Base-by-base conservation (phyloP, 1,140 invertebrate genomes). In the Bombus haemorrhoidalis region DNA sequence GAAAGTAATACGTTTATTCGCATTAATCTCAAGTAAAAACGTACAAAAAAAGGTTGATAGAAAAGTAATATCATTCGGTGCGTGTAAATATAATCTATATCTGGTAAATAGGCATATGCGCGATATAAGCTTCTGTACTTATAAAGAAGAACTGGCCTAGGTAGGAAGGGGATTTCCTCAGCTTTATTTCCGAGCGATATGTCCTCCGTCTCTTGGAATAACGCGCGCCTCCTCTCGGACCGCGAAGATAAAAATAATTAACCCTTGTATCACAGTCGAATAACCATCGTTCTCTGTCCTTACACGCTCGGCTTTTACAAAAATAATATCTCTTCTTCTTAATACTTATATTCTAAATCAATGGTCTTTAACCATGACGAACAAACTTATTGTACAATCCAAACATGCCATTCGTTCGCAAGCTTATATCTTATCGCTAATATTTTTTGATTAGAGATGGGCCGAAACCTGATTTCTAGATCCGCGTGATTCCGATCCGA, bases 181-280 rank as follows among this genome's bases (percentile, higher is more conserved):
- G 71, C 64, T 69, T 66, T 68, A 15, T 47, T 39, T 39, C 43
- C 32, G 22, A 79, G 73, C 53, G 59, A 83, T 10, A 76, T 66
- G n/a, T 72, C 25, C 62, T 79, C 13, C 82, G 66, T 68, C 25
- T 76, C 43, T 64, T 71, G 37, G 47, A 59, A 47, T 41, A 74
- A 83, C 75, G 66, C n/a, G 34, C 77, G 47, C 43, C n/a, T 80
- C 39, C 41, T 82, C 66, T 79, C 43, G 28, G 41, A 64, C 32
- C 53, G 71, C 64, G 57, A 72, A 73, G 57, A 68, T 64, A 32
- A 81, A 57, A 69, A 71, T 72, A 83, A 85, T 83, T 69, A 66
- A 87, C 77, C 62, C 81, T 64, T 43, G 73, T 89, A 87, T 89
- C 88, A 89, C 88, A 89, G 88, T 81, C 86, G 66, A 79, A 66